Conservation (phyloP, 2,797 vertebrate species). For the Sylvilagus floridanus region DNA sequence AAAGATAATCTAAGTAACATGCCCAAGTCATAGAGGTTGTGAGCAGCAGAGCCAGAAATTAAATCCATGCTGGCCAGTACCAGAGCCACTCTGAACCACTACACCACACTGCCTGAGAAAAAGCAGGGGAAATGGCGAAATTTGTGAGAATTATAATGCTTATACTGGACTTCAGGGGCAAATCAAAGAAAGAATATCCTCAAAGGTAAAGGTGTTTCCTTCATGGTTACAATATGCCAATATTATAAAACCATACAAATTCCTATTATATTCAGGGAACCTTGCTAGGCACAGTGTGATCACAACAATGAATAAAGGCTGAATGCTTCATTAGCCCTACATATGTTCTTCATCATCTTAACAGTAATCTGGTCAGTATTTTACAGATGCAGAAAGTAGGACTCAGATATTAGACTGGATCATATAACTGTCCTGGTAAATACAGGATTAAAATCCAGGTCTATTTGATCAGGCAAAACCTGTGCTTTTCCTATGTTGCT, state of each 20-base stretch:
- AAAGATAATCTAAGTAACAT: background rate
- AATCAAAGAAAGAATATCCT: background rate
- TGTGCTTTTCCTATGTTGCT: background rate
- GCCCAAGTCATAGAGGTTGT: background rate
- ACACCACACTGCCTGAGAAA: background rate
- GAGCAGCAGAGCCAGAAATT: background rate
- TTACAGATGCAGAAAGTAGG: background rate
- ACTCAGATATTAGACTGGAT: background rate
- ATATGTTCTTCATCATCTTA: background rate
- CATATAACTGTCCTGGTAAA: background rate
- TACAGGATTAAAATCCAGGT: background rate
- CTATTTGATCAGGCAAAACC: background rate
- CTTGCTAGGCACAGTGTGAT: background rate
- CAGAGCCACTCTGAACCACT: background rate
- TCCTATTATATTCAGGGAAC: background rate
- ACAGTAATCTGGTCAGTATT: background rate
- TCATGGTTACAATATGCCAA: background rate
- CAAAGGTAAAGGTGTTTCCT: background rate
- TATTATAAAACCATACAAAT: background rate
- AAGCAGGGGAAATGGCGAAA: background rate
- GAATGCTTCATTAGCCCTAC: background rate
- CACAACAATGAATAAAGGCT: background rate
- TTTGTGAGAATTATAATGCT: background rate
- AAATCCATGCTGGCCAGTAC: background rate
- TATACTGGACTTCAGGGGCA: background rate